Base-by-base conservation (phyloP, 2,797 vertebrate genomes). In the Lemur catta region DNA sequence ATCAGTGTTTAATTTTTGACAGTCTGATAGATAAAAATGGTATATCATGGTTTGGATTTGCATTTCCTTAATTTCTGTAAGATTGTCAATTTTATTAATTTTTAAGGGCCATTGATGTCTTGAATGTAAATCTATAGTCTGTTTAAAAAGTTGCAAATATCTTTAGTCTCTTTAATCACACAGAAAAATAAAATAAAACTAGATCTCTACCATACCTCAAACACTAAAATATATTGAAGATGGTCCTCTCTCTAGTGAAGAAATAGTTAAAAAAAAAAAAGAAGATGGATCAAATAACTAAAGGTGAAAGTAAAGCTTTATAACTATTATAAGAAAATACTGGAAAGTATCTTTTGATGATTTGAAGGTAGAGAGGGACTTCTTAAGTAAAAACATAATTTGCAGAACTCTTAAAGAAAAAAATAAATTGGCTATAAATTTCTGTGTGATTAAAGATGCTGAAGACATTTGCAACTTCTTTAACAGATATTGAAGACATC, bases 11-110 rank as follows among this genome's bases (percentile, higher is more conserved):
- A 63, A 63, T 22, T 84, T 86, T 80, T 87, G 35, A 87, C 4
- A 94, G n/a, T 33, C 22, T 48, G 35, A 65, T 30, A 74, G 48
- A 63, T 81, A 85, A 92, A 92, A 93, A 55, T n/a, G 57, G 22
- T 52, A 57, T 24, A 41, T 28, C 7, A 17, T 55, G 14, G 22
- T 94, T 95, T 87, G 78, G 69, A 89, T 67, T 55, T 61, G 12
- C 55, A 57, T 30, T 89, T 71, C 26, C n/a, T 85, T 80, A 55
- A 52, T 65, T 86, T 81, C 28, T 81, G 7, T 59, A 30, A 20
- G 41, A 89, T 1, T 69, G 30, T 71, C n/a, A 67, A 61, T 59
- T 93, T 92, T 91, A 78, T 63, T 93, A 67, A 92, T 89, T 67
- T 92, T 1, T 71, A 59, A 48, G 26, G 24, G 33, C 4, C 41